phyloP scores from a whole-genome alignment of 2,797 vertebrate genomes.

The Australoheros facetus region DNA sequence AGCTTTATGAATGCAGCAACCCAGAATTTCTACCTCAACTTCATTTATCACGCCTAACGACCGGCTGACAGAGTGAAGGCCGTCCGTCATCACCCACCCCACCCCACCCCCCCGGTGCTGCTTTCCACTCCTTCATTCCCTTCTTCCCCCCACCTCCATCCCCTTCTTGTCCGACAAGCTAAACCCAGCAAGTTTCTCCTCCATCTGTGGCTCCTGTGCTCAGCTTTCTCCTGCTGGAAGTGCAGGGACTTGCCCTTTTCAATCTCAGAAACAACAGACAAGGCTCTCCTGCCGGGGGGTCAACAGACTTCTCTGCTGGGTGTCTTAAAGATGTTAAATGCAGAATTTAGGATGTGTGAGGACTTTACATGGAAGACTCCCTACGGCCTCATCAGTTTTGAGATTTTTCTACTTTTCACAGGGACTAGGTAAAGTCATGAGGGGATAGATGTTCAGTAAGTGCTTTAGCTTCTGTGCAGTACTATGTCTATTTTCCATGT shows the following conservation, averaged over 20 bases:
- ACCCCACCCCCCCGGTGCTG: constrained; percentile 36
- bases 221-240: constrained; percentile 34
- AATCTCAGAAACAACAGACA: constrained; percentile 74
- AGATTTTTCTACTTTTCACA: constrained; percentile 14
- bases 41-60: constrained; percentile 80
- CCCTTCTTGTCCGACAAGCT: constrained; percentile 33
- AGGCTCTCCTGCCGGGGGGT: constrained; percentile 69
- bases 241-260: constrained; percentile 64
- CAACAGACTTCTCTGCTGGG: constrained; percentile 64
- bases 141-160: constrained; percentile 10
- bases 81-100: constrained; percentile 74
- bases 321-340: constrained; percentile 59
- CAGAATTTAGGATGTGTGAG: constrained; percentile 47
- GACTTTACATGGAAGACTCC: constrained; percentile 41
- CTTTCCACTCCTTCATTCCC: constrained; percentile 36
- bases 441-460: not conserved
- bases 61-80: constrained; percentile 80
- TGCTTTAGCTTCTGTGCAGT: not conserved
- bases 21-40: constrained; percentile 67
- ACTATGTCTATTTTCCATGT: not conserved
- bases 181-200: constrained; percentile 43
- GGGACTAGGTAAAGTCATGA: constrained; percentile 6
- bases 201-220: constrained; percentile 42
- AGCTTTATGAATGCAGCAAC: constrained; percentile 62
- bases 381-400: constrained; percentile 17